A percentile compares a stretch with the other conserved stretches of the same genome.
Evolutionary conservation across 2,113 vertebrate genomes (phyloP).

Genomic region (Hipposideros armiger): DNA sequence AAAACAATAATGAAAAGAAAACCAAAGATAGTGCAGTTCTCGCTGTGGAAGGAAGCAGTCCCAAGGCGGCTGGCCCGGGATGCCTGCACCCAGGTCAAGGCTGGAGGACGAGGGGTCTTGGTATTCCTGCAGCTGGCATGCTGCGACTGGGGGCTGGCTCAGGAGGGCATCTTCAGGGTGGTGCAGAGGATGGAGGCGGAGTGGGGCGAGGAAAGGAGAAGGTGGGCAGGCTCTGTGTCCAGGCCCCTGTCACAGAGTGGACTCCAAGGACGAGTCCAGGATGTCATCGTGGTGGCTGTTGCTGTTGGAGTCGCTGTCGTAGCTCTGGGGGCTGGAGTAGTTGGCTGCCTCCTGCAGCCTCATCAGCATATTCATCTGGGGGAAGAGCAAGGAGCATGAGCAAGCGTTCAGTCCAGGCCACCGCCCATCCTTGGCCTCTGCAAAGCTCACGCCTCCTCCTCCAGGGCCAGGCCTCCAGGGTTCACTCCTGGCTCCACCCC

Average conservation of each 20-base stretch:
- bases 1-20: constrained; percentile 75
- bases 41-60: constrained; percentile 75
- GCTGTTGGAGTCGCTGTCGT: constrained; percentile 98
- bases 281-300: constrained; percentile 97
- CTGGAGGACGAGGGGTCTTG: constrained; percentile 84
- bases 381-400: not conserved
- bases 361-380: constrained; percentile 99
- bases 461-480: not conserved
- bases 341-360: constrained; percentile 97
- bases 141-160: constrained; percentile 81
- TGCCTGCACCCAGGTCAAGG: constrained; percentile 90
- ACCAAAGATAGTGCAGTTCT: constrained; percentile 87
- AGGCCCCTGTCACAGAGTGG: constrained; percentile 90
- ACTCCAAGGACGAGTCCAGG: constrained; percentile 97
- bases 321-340: constrained; percentile 97
- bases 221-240: not conserved
- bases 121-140: constrained; percentile 85
- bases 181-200: not conserved
- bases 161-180: constrained; percentile 64
- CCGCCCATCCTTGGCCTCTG: rapidly evolving
- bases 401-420: rapidly evolving
- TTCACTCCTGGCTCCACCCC: not conserved
- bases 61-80: constrained; percentile 88
- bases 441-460: rapidly evolving
- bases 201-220: not conserved